Evolutionary conservation across 1,140 invertebrate genomes (phyloP).

Genomic region (Maniola jurtina): DNA sequence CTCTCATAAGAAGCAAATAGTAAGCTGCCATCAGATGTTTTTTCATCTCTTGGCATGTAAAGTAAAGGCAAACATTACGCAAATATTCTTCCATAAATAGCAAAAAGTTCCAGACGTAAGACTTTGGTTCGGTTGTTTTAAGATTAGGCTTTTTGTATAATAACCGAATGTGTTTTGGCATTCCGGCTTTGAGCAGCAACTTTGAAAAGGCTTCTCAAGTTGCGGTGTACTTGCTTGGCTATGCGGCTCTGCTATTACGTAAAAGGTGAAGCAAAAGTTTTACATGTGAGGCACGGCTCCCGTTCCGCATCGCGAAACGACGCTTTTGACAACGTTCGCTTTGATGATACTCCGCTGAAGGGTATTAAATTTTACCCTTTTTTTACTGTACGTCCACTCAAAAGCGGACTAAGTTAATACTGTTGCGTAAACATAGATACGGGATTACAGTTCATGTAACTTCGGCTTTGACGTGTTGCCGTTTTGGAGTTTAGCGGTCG

Average conservation of each 20-base stretch:
- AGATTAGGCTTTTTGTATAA: constrained; percentile 46
- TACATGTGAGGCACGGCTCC: constrained; percentile 65
- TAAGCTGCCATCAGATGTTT: not conserved
- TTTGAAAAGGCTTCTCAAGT: constrained; percentile 69
- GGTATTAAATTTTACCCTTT: constrained; percentile 69
- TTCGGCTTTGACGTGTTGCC: constrained; percentile 25
- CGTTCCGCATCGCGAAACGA: constrained; percentile 59
- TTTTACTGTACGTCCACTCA: constrained; percentile 52
- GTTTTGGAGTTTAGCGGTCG: constrained; percentile 39
- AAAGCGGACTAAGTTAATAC: constrained; percentile 60
- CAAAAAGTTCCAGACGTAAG: not conserved
- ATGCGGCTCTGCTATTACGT: constrained; percentile 55
- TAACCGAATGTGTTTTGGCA: constrained; percentile 65
- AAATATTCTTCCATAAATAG: not conserved
- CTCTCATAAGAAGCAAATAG: not conserved
- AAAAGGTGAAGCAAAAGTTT: constrained; percentile 73
- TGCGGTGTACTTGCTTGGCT: constrained; percentile 37
- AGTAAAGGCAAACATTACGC: too few species aligned
- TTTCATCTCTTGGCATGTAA: not conserved
- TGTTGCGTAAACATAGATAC: constrained; percentile 35
- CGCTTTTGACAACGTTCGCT: constrained; percentile 70
- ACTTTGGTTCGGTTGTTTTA: constrained; percentile 24
- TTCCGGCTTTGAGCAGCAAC: constrained; percentile 66
- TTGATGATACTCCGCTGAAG: constrained; percentile 61
- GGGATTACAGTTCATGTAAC: constrained; percentile 27